These are phyloP conservation scores for Dinoponera quadriceps DNA, from an alignment of 1,140 invertebrate species.

Conservation along the genomic window DNA sequence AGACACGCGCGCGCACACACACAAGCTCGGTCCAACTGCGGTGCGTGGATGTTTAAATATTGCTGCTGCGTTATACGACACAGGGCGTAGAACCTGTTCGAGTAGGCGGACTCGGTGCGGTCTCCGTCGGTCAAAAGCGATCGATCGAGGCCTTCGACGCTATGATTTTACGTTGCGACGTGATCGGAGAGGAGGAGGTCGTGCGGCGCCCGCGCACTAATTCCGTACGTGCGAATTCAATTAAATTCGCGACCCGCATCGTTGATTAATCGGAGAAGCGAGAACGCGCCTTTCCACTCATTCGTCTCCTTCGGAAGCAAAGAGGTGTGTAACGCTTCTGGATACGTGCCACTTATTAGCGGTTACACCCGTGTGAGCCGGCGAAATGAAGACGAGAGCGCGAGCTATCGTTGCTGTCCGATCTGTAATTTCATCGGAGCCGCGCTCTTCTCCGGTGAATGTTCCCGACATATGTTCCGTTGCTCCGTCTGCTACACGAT, in stretches of 20 bases:
- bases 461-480: too few relatives aligned
- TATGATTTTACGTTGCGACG: slow-evolving; percentile 22
- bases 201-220: slow-evolving; percentile 1
- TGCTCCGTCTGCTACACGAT: too few relatives aligned
- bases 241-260: not conserved
- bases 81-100: slow-evolving; percentile 74
- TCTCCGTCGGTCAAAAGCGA: slow-evolving; percentile 54
- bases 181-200: slow-evolving; percentile 19
- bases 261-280: not conserved
- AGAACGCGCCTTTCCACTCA: not conserved
- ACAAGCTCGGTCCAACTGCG: not conserved
- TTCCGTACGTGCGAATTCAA: not conserved
- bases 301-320: not conserved
- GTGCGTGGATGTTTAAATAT: slow-evolving; percentile 64
- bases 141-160: slow-evolving; percentile 47
- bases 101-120: slow-evolving; percentile 66
- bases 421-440: too few relatives aligned
- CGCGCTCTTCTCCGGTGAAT: too few relatives aligned
- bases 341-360: not conserved
- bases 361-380: not conserved
- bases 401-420: too few relatives aligned
- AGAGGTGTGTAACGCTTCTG: not conserved
- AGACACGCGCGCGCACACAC: not conserved
- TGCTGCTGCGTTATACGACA: slow-evolving; percentile 25
- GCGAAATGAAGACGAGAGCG: not conserved